Base-by-base conservation (phyloP, 1,140 invertebrate species). In the Papilio xuthus region DNA sequence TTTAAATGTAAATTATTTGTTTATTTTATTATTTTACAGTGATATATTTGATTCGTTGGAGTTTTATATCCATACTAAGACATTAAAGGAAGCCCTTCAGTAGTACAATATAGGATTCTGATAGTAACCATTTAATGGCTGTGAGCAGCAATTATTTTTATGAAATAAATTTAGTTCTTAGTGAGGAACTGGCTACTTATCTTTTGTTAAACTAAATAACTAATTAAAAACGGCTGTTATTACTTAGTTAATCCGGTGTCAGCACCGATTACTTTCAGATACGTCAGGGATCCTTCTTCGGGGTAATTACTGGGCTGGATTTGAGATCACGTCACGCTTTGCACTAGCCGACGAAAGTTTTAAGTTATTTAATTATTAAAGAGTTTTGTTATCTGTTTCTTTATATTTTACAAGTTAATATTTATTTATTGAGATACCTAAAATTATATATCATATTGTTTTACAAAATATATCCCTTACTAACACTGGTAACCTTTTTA, bases 401-500 rank as follows among this genome's bases (percentile, higher is more conserved):
- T 53, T n/a, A 2, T 20, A n/a, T 0, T n/a, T n/a, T 20, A 9
- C 18, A 20, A 53, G 8, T 53, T 60, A 13, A 26, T 28, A 23
- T 63, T 63, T 50, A 18, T 50, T 6, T 63, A 28, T 15, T 4
- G 13, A 32, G 12, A 32, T 67, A 28, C 26, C 26, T 20, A 60
- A 60, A 67, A 63, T 18, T 67, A 12, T 18, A 67, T 67, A 28
- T 67, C 26, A 67, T 28, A 67, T 67, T 67, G 26, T 67, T 15
- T 13, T 28, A 63, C 26, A 63, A 63, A 63, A 63, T 63, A 13
- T 63, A 67, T 67, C 26, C 4, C 26, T 67, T 15, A 67, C 60
- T 67, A 67, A 67, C 42, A 73, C 42, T 42, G 71, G 41, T 23
- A 44, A 73, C 71, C 41, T 73, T 73, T 73, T 73, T 73, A 71